Conservation (phyloP, 2,797 vertebrate species). For the Chrosomus eos region DNA sequence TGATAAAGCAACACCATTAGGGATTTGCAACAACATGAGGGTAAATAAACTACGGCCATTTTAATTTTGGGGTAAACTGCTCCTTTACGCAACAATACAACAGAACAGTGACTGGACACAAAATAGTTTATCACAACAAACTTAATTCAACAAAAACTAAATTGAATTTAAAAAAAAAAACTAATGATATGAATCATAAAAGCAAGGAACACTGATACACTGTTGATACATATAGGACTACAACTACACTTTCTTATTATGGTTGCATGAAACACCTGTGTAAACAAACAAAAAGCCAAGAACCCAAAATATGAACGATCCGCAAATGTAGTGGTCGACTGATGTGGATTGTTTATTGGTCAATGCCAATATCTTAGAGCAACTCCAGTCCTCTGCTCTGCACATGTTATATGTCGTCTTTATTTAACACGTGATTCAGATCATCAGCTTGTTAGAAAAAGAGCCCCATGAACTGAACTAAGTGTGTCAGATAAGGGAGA, state of each 20-base stretch:
- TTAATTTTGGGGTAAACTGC: not conserved
- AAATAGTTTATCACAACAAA: slow-evolving; percentile 1
- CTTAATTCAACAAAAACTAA: slow-evolving; percentile 19
- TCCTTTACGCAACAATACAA: not conserved
- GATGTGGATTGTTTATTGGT: not conserved
- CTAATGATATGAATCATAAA: not conserved
- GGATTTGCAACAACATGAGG: not conserved
- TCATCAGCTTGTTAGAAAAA: not conserved
- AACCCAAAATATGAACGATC: not conserved
- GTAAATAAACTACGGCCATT: not conserved
- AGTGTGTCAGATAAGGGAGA: not conserved
- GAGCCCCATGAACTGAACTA: not conserved
- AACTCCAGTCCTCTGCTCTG: not conserved
- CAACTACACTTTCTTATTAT: not conserved
- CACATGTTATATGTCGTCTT: not conserved
- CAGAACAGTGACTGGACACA: not conserved
- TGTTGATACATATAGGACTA: not conserved
- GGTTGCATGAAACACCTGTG: not conserved
- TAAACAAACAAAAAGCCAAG: not conserved
- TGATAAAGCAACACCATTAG: not conserved
- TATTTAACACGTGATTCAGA: not conserved
- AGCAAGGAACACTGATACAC: not conserved
- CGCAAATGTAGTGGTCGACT: slow-evolving; percentile 2
- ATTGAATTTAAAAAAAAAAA: too few species aligned
- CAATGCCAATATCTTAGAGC: not conserved